Base-by-base conservation (phyloP, 1,140 invertebrate genomes). In the Sycophila sp. region DNA sequence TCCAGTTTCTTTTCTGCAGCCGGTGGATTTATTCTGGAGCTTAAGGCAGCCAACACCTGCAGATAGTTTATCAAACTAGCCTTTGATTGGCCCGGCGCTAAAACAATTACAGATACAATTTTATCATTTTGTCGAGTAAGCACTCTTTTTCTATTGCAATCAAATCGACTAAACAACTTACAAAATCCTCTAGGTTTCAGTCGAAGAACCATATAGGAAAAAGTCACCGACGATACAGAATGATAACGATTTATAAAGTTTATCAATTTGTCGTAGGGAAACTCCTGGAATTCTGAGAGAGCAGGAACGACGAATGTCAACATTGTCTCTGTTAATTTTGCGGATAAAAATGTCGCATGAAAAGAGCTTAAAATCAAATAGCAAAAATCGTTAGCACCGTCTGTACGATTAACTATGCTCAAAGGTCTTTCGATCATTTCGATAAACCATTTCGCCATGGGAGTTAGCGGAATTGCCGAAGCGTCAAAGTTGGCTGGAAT, bases 391-490 rank as follows among this genome's bases (percentile, higher is more conserved):
- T 83, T 78, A 30, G 73, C 66, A 40, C 74, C 73, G 45, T 77
- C 64, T 40, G 66, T 58, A 34, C 68, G 60, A 51, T 78, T 70
- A 7, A 86, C 85, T 71, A 90, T 85, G 72, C 84, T 81, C 45
- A 97, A 80, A 0, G 95, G 94, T 73, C 91, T 88, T 71, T 92
- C 87, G 47, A 96, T 89, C 69, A 97, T 88, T 69, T 93, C 90
- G 60, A 95, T 86, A 10, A 96, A 84, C 72, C 91, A 92, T 63
- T 90, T 90, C 30, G 93, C 89, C 7, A 94, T 84, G 11, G 92
- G 91, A 45, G 91, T 94, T 1, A 93, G 93, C n/a, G 94, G 88
- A 47, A 89, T 86, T 3, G 90, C 73, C 1, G 90, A 91, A 36
- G 89, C 87, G 24, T 92, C 92, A 75, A 94, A 87, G 67, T 94